A percentile compares a stretch with the other conserved stretches of the same genome.
Evolutionary conservation across 2,113 vertebrate genomes (phyloP).

Genomic region (Fregata magnificens): DNA sequence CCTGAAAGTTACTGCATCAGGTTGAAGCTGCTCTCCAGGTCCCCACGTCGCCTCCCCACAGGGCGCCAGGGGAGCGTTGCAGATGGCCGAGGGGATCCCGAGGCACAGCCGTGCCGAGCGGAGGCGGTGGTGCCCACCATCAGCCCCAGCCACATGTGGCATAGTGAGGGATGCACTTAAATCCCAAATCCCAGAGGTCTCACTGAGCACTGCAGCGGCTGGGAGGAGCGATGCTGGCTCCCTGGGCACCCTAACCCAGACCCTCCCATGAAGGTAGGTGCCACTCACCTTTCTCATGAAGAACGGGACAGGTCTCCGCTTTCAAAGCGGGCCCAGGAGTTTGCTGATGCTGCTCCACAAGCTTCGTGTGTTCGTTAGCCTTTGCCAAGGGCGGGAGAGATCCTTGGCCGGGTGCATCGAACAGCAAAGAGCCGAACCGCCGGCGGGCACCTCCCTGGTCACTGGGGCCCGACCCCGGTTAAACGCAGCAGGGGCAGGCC

Average conservation of each 20-base stretch:
- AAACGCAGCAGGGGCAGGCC: fast-evolving
- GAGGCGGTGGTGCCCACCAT: not conserved
- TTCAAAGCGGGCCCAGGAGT: not conserved
- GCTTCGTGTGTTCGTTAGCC: not conserved
- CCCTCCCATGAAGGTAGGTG: not conserved
- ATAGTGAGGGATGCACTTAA: not conserved
- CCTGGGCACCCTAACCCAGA: not conserved
- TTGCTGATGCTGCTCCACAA: not conserved
- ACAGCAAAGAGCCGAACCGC: not conserved
- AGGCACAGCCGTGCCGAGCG: fast-evolving
- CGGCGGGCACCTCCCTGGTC: not conserved
- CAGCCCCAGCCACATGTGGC: fast-evolving
- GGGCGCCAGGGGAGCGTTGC: fast-evolving
- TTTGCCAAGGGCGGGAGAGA: not conserved
- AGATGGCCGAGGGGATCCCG: not conserved
- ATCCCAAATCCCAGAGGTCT: not conserved
- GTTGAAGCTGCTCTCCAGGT: not conserved
- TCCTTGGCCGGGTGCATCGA: fast-evolving
- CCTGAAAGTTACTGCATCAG: not conserved
- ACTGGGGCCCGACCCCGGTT: not conserved
- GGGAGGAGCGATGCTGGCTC: not conserved
- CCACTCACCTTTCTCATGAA: not conserved
- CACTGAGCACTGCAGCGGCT: not conserved
- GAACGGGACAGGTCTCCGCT: not conserved
- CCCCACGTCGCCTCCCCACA: fast-evolving